phyloP scores from a whole-genome alignment of 64 coral and sea anemone genomes.

The Porites lutea region DNA sequence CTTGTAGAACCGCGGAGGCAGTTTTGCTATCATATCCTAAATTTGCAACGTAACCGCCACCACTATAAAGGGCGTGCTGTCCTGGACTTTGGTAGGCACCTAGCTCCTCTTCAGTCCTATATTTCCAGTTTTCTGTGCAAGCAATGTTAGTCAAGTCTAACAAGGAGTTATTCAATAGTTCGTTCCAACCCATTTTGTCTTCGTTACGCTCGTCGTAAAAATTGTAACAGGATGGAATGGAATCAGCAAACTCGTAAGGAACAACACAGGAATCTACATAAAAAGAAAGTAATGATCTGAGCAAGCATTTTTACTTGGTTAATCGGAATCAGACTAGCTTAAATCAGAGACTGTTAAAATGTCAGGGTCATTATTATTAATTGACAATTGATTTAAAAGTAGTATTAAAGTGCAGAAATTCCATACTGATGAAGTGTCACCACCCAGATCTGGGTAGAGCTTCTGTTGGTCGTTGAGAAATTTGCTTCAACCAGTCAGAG shows the following conservation, averaged over 20 bases:
- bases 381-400: no score
- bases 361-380: no score
- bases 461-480: no score
- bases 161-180: background rate
- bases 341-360: no score
- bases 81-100: background rate
- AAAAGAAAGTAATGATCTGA: background rate
- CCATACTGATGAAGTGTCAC: no score
- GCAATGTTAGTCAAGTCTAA: background rate
- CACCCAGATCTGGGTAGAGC: no score
- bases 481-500: no score
- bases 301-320: no score
- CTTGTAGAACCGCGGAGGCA: slow-evolving; percentile 3
- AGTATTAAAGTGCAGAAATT: no score
- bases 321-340: no score
- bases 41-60: slow-evolving; percentile 65
- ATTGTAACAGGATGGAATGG: background rate
- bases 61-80: slow-evolving; percentile 16
- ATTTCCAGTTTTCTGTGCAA: slow-evolving; percentile 70
- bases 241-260: background rate
- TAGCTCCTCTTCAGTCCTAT: slow-evolving; percentile 28
- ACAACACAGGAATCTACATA: slow-evolving; percentile 1
- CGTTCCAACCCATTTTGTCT: background rate
- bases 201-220: background rate
- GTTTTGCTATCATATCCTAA: slow-evolving; percentile 53